Evolutionary conservation across 1,140 invertebrate genomes (phyloP).

Genomic region (Saxidomus purpurata): DNA sequence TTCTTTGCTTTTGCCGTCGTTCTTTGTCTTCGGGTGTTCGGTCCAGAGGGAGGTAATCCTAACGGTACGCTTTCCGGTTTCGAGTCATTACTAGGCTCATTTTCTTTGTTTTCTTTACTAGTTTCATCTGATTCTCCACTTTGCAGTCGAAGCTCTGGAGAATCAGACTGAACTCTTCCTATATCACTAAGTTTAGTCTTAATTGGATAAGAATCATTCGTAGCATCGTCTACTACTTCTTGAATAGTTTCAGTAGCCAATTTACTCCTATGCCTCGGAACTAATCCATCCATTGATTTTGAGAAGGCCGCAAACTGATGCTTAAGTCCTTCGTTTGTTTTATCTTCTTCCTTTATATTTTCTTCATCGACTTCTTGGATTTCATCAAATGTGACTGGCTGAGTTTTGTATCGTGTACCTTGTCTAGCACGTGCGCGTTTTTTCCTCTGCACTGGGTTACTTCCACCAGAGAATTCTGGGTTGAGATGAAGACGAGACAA

Average conservation of each 20-base stretch:
- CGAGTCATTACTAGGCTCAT: slow-evolving; percentile 57
- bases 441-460: slow-evolving; percentile 70
- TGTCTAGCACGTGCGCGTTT: slow-evolving; percentile 72
- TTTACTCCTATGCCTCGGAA: slow-evolving; percentile 81
- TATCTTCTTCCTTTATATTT: slow-evolving; percentile 72
- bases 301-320: slow-evolving; percentile 83
- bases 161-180: slow-evolving; percentile 49
- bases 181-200: slow-evolving; percentile 17
- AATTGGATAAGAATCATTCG: slow-evolving; percentile 36
- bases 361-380: slow-evolving; percentile 89
- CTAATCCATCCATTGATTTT: slow-evolving; percentile 88
- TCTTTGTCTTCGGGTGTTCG: slow-evolving; percentile 73
- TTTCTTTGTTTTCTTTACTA: slow-evolving; percentile 68
- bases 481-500: slow-evolving; percentile 88
- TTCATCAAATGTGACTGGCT: slow-evolving; percentile 92
- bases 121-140: slow-evolving; percentile 36
- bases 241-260: slow-evolving; percentile 48
- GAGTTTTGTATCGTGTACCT: slow-evolving; percentile 89
- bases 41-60: slow-evolving; percentile 70
- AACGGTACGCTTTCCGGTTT: slow-evolving; percentile 54
- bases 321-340: slow-evolving; percentile 73
- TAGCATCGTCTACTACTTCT: slow-evolving; percentile 40
- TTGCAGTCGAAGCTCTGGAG: slow-evolving; percentile 49
- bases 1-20: slow-evolving; percentile 83
- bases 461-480: slow-evolving; percentile 73